These are phyloP conservation scores for Dicerorhinus sumatrensis DNA, from an alignment of 2,113 vertebrate species.

Conservation along the genomic window DNA sequence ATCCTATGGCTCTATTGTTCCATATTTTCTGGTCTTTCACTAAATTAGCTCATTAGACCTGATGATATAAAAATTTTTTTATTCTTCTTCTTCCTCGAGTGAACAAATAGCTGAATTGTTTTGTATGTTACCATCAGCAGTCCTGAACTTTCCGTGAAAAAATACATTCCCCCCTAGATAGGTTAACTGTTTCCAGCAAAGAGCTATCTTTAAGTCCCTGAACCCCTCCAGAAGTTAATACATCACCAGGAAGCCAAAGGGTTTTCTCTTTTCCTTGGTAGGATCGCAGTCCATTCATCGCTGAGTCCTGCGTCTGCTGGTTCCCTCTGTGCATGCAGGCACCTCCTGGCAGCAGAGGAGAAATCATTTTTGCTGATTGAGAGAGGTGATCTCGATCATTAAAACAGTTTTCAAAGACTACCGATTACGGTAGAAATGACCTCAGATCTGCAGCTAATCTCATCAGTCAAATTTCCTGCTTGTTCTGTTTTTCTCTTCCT, in stretches of 20 bases:
- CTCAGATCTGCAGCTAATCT: constrained; percentile 40
- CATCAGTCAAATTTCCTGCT: constrained; percentile 61
- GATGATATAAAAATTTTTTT: neutral
- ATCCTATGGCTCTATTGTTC: neutral
- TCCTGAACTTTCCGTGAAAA: neutral
- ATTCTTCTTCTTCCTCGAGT: neutral
- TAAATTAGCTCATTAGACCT: neutral
- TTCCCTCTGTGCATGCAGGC: neutral
- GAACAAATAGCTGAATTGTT: neutral
- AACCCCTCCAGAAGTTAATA: neutral
- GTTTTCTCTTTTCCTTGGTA: neutral
- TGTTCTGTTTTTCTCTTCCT: constrained; percentile 54
- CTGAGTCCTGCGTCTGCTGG: neutral
- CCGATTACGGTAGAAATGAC: neutral
- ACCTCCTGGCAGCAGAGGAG: neutral
- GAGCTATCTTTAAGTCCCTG: neutral
- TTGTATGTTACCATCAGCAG: neutral
- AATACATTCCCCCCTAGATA: neutral
- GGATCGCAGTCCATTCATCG: neutral
- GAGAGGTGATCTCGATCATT: neutral
- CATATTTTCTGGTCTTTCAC: neutral
- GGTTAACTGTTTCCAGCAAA: neutral
- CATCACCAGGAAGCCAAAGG: neutral
- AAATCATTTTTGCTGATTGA: neutral
- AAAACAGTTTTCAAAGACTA: constrained; percentile 3